Evolutionary conservation across 2,113 vertebrate genomes (phyloP).

Genomic region (Anguilla japonica): DNA sequence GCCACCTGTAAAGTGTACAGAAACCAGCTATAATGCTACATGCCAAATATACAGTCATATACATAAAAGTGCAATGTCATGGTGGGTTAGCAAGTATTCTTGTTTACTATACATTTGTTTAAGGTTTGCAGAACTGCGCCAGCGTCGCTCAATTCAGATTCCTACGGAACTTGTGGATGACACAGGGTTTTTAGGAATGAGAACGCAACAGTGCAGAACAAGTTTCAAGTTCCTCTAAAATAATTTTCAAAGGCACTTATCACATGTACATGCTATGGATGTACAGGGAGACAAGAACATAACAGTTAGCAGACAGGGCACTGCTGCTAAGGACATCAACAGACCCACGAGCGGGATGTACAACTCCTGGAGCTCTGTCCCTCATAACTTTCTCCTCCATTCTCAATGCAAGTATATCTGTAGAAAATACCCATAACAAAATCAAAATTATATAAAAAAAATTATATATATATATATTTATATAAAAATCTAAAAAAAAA

Average conservation of each 20-base stretch:
- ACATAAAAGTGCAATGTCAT: conserved; percentile 84
- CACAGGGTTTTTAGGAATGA: conserved; percentile 32
- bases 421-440: neutral
- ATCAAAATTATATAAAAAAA: neutral
- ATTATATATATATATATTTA: neutral
- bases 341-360: neutral
- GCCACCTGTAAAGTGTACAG: conserved; percentile 62
- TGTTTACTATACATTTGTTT: conserved; percentile 64
- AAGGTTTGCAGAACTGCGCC: conserved; percentile 45
- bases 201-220: conserved; percentile 69
- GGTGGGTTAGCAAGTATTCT: conserved; percentile 84
- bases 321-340: neutral
- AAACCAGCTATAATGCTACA: conserved; percentile 74
- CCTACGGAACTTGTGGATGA: conserved; percentile 27
- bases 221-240: conserved; percentile 73
- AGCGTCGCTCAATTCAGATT: conserved; percentile 32
- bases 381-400: neutral
- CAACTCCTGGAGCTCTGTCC: neutral
- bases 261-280: conserved; percentile 86
- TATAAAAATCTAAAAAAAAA: neutral
- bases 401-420: neutral
- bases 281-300: conserved; percentile 73
- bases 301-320: conserved; percentile 69
- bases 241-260: conserved; percentile 80
- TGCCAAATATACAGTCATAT: conserved; percentile 74